These are phyloP conservation scores for Drosophila albomicans DNA, from an alignment of 1,140 invertebrate species.

Conservation along the genomic window DNA sequence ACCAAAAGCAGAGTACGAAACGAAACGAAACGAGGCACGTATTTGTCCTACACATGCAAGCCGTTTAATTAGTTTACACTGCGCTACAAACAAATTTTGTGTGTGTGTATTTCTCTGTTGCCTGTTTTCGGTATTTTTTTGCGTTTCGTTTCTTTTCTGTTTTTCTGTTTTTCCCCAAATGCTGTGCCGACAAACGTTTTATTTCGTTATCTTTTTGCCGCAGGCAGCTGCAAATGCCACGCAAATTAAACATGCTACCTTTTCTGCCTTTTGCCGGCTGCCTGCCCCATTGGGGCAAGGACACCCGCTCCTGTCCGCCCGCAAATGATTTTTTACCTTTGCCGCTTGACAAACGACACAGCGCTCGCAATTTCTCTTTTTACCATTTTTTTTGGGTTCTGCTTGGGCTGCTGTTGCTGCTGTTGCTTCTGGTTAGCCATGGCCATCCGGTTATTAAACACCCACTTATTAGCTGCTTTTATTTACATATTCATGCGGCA, in stretches of 20 bases:
- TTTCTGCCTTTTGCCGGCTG: conserved; percentile 34
- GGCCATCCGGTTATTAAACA: conserved; percentile 82
- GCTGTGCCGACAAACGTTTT: conserved; percentile 73
- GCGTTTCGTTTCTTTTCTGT: background rate
- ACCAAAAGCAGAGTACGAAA: background rate
- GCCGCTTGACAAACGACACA: conserved; percentile 68
- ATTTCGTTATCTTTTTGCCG: conserved; percentile 84
- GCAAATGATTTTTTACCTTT: conserved; percentile 68
- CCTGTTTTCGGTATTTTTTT: conserved; percentile 15
- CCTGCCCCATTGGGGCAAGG: conserved; percentile 37
- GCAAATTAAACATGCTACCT: conserved; percentile 83
- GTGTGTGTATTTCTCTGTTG: conserved; percentile 23
- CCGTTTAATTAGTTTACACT: conserved; percentile 81
- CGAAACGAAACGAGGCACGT: background rate
- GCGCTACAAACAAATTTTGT: conserved; percentile 55
- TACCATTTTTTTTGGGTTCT: conserved; percentile 42
- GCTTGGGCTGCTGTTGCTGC: background rate
- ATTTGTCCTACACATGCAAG: conserved; percentile 40
- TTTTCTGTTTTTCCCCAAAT: background rate
- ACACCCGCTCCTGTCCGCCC: background rate
- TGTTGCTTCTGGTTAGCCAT: background rate
- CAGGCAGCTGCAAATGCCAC: conserved; percentile 83
- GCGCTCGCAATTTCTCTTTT: conserved; percentile 46
- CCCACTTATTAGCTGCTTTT: conserved; percentile 84
- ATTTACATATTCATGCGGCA: conserved; percentile 83